These are phyloP conservation scores for Scaeva pyrastri DNA, from an alignment of 2,888 invertebrate genomes.

Conservation along the genomic window DNA sequence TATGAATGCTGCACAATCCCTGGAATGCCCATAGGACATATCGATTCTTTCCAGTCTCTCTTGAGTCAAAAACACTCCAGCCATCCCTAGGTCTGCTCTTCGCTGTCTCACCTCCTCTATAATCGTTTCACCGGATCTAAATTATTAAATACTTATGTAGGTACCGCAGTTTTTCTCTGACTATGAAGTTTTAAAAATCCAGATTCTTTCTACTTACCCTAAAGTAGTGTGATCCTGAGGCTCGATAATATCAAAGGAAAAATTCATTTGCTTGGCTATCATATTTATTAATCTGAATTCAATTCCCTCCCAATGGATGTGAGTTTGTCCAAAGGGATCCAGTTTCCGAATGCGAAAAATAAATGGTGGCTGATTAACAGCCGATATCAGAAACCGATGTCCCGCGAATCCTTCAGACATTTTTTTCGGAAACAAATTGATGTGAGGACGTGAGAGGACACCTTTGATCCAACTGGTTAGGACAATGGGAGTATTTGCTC, in stretches of 20 bases:
- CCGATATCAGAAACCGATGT: conserved; percentile 89
- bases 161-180: too few relatives aligned
- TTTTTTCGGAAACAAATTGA: conserved; percentile 89
- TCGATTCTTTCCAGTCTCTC: conserved; percentile 85
- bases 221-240: conserved; percentile 82
- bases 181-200: background rate
- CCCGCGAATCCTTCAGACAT: conserved; percentile 89
- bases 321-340: conserved; percentile 79
- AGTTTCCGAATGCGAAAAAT: conserved; percentile 85
- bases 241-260: conserved; percentile 89
- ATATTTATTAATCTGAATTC: conserved; percentile 88
- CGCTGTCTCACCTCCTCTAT: conserved; percentile 85
- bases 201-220: conserved; percentile 23
- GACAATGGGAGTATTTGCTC: conserved; percentile 88
- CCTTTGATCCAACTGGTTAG: conserved; percentile 89
- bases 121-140: conserved; percentile 87
- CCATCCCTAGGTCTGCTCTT: conserved; percentile 88
- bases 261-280: conserved; percentile 88
- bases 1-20: conserved; percentile 91
- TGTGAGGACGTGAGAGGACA: conserved; percentile 86
- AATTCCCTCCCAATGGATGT: conserved; percentile 87
- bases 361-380: conserved; percentile 90
- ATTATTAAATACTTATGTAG: conserved; percentile 25
- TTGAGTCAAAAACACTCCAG: conserved; percentile 88
- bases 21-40: conserved; percentile 87